Evolutionary conservation across 2,888 invertebrate genomes (phyloP).

Genomic region (Fissipunctia ypsillon): DNA sequence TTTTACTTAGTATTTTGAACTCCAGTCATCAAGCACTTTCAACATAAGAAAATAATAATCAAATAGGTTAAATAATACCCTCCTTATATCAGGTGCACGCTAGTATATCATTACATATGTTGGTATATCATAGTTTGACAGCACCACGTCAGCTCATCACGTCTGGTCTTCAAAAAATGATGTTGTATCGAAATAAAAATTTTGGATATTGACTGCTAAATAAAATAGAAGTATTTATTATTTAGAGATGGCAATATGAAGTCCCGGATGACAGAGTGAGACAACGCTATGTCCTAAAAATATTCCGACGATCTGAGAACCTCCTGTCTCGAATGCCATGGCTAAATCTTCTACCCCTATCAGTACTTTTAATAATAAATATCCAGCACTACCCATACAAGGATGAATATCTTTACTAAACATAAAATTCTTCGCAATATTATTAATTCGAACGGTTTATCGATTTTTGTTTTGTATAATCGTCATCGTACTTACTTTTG

Average conservation of each 20-base stretch:
- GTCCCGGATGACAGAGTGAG: background rate
- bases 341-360: background rate
- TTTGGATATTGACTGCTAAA: slow-evolving; percentile 61
- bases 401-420: background rate
- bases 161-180: slow-evolving; percentile 52
- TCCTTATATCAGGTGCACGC: background rate
- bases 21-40: slow-evolving; percentile 9
- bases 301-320: too few species aligned
- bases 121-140: slow-evolving; percentile 7
- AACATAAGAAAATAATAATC: background rate
- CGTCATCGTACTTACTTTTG: background rate
- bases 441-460: slow-evolving; percentile 4
- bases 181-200: slow-evolving; percentile 1
- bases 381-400: background rate
- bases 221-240: background rate
- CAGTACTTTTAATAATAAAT: slow-evolving; percentile 4
- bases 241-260: background rate
- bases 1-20: background rate
- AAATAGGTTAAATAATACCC: slow-evolving; percentile 6
- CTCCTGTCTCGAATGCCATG: background rate
- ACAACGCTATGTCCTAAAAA: background rate
- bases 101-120: background rate
- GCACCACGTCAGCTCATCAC: slow-evolving; percentile 15
- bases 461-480: slow-evolving; percentile 16
- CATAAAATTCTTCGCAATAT: slow-evolving; percentile 13